Evolutionary conservation across 2,797 vertebrate species (phyloP).

Genomic region (Chrosomus eos): DNA sequence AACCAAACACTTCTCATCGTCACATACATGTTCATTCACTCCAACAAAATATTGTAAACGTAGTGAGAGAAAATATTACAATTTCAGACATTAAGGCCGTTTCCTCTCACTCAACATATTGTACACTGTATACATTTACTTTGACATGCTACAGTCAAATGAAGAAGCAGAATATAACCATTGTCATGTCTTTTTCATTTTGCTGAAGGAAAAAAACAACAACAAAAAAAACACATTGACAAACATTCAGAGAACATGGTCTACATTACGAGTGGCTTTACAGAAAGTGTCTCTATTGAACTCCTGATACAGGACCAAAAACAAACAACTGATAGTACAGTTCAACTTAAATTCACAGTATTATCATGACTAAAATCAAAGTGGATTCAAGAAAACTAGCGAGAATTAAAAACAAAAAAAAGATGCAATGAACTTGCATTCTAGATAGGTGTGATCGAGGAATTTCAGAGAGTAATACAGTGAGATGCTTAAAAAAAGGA

Average conservation of each 20-base stretch:
- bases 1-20: constrained; percentile 50
- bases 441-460: constrained; percentile 38
- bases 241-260: constrained; percentile 85
- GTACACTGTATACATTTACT: constrained; percentile 96
- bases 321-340: constrained; percentile 96
- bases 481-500: constrained; percentile 49
- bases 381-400: constrained; percentile 27
- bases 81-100: constrained; percentile 81
- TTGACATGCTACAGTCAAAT: constrained; percentile 94
- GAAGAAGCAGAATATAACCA: constrained; percentile 80
- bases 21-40: constrained; percentile 56
- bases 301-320: constrained; percentile 97
- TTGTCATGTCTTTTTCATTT: constrained; percentile 65
- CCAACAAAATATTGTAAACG: constrained; percentile 63
- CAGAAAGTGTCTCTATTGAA: constrained; percentile 78
- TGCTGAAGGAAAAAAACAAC: constrained; percentile 72
- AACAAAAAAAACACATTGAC: constrained; percentile 71
- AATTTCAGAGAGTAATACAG: constrained; percentile 48
- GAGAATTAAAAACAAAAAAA: constrained; percentile 53
- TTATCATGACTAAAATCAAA: constrained; percentile 75
- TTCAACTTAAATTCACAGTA: constrained; percentile 99
- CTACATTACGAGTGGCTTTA: constrained; percentile 81
- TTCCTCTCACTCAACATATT: constrained; percentile 70
- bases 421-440: constrained; percentile 46
- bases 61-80: constrained; percentile 70